Conservation (phyloP, 2,113 vertebrate genomes). For the Corynorhinus townsendii region DNA sequence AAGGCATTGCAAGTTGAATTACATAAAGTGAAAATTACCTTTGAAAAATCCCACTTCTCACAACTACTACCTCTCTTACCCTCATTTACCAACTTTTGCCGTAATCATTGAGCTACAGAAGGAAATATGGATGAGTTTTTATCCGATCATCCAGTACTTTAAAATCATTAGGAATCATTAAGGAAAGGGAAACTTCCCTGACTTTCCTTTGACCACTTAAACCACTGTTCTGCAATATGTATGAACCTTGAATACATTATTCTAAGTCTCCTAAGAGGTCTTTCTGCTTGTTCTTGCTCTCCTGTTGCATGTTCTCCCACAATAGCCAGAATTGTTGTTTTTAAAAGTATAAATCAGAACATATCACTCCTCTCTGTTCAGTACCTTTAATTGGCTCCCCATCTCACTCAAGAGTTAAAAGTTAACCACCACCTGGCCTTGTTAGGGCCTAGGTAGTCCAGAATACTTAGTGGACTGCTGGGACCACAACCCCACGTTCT, state of each 20-base stretch:
- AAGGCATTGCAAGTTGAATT: slow-evolving; percentile 5
- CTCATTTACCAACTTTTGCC: neutral
- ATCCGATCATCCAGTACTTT: neutral
- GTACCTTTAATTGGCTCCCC: neutral
- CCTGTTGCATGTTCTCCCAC: neutral
- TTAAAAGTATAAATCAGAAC: neutral
- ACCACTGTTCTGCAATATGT: neutral
- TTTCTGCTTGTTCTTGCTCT: neutral
- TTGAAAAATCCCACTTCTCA: neutral
- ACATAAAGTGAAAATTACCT: neutral
- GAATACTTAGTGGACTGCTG: neutral
- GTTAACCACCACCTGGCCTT: no score
- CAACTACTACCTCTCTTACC: neutral
- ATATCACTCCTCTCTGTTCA: neutral
- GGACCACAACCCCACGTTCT: neutral
- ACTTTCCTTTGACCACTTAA: neutral
- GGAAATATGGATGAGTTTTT: neutral
- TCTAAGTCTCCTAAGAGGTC: neutral
- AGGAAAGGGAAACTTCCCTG: neutral
- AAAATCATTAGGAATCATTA: neutral
- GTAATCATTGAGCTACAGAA: neutral
- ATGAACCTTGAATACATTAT: neutral
- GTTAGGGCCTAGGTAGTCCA: no score
- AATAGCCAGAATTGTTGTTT: neutral
- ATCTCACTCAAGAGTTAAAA: neutral